Evolutionary conservation across 2,797 vertebrate species (phyloP), one percentile per base, ranked within the genome.

Genomic region (Anguilla megastoma): DNA sequence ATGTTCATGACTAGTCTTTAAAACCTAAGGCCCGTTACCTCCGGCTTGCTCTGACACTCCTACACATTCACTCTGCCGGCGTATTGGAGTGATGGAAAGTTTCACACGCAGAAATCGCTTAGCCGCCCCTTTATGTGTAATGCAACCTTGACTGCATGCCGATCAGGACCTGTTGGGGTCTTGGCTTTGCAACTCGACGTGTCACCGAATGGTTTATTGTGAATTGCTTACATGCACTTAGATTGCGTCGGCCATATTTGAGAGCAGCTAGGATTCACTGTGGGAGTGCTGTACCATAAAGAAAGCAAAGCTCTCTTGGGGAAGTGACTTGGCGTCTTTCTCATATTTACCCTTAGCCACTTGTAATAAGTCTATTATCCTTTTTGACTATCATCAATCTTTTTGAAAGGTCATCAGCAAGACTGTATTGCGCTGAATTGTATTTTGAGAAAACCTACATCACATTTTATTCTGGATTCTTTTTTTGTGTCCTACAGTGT

Each of bases 341-440:
- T 10, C 50, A 36, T 84, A 54, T 87, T 16, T 24, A 80, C 86
- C 48, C 71, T 27, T 45, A 79, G 85, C 86, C 79, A 30, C 52
- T 27, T 30, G 66, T 86, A 87, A 89, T 45, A 85, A 89, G 89
- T 87, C 86, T 85, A 84, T 56, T 50, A 85, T 18, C 27, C 56
- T 18, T 58, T 74, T 60, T 88, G 24, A 80, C 45, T 54, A 86
- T 83, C 63, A 52, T 86, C 56, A 66, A 54, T 66, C n/a, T 86
- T 84, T 50, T 80, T 33, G 69, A 5, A 54, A 66, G 52, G 54
- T 56, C 24, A 66, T 18, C 21, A 16, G 86, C 52, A 41, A 80
- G 87, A 71, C 48, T 1, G 50, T 24, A 48, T 60, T 54, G 83
- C 50, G 9, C 45, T 48, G 56, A 30, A 45, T n/a, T 86, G 48